phyloP scores from a whole-genome alignment of 2,113 vertebrate genomes.

The Sinocyclocheilus maitianheensis region DNA sequence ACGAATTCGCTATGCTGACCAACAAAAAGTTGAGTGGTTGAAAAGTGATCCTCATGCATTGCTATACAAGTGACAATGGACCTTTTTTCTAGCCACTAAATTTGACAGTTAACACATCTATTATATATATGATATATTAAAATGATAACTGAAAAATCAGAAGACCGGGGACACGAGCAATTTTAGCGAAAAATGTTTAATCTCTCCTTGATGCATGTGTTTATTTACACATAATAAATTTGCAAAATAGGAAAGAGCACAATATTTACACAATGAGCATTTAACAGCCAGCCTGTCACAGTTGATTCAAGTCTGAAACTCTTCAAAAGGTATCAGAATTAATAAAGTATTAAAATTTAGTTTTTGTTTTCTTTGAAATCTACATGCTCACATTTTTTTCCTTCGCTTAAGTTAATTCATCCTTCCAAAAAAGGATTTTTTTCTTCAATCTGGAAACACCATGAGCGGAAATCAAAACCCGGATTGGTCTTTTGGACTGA shows the following conservation, averaged over 20 bases:
- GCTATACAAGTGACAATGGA: not conserved
- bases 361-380: slow-evolving; percentile 62
- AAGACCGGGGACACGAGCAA: slow-evolving; percentile 61
- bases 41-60: not conserved
- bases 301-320: slow-evolving; percentile 86
- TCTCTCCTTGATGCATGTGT: slow-evolving; percentile 93
- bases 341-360: slow-evolving; percentile 78
- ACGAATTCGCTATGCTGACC: not conserved
- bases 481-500: slow-evolving; percentile 36
- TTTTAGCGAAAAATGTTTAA: slow-evolving; percentile 98
- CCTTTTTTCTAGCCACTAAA: not conserved
- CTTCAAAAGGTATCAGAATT: slow-evolving; percentile 81
- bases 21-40: not conserved
- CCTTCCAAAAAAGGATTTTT: slow-evolving; percentile 58
- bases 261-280: slow-evolving; percentile 87
- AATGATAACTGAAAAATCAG: slow-evolving; percentile 37
- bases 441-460: slow-evolving; percentile 52
- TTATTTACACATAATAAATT: slow-evolving; percentile 99
- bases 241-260: slow-evolving; percentile 96
- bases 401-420: slow-evolving; percentile 65
- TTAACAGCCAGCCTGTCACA: slow-evolving; percentile 77
- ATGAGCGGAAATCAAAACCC: slow-evolving; percentile 41
- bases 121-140: not conserved
- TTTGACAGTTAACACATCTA: not conserved
- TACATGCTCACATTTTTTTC: slow-evolving; percentile 62